Percentiles rank a stretch among this genome's conserved stretches.
Conservation (phyloP, 2,888 invertebrate species). For the Beris morrisii region DNA sequence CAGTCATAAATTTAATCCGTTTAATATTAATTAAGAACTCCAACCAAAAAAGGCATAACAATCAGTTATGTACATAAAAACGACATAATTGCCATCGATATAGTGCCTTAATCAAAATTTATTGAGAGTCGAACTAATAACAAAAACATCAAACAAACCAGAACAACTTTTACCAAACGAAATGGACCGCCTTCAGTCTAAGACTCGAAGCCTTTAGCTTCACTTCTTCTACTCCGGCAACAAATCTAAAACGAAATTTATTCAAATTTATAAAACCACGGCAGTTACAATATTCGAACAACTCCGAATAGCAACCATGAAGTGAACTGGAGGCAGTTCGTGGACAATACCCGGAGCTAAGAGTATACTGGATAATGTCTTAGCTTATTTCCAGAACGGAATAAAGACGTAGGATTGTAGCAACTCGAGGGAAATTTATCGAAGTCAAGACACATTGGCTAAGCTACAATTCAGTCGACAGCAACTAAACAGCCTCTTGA, state of each 20-base stretch:
- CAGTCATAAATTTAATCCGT: no score
- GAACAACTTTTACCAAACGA: no score
- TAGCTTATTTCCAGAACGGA: constrained; percentile 8
- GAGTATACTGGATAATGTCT: constrained; percentile 8
- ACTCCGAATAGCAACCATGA: not conserved
- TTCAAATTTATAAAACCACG: constrained; percentile 24
- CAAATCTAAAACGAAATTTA: constrained; percentile 20
- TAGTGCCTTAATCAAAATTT: constrained; percentile 10
- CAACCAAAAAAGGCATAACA: no score
- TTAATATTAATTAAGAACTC: no score
- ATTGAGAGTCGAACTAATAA: constrained; percentile 13
- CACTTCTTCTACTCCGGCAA: not conserved
- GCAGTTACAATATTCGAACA: not conserved
- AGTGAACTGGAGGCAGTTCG: constrained; percentile 10
- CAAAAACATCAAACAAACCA: constrained; percentile 1
- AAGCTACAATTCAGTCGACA: not conserved
- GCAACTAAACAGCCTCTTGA: no score
- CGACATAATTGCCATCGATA: constrained; percentile 21
- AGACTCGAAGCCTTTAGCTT: no score
- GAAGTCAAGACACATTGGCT: constrained; percentile 18
- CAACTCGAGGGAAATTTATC: constrained; percentile 22
- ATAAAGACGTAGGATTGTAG: constrained; percentile 24
- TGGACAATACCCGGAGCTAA: constrained; percentile 20
- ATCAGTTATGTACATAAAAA: constrained; percentile 4
- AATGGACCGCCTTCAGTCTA: no score